phyloP scores from a whole-genome alignment of 2,113 vertebrate species.

The Brevimyrus niger region DNA sequence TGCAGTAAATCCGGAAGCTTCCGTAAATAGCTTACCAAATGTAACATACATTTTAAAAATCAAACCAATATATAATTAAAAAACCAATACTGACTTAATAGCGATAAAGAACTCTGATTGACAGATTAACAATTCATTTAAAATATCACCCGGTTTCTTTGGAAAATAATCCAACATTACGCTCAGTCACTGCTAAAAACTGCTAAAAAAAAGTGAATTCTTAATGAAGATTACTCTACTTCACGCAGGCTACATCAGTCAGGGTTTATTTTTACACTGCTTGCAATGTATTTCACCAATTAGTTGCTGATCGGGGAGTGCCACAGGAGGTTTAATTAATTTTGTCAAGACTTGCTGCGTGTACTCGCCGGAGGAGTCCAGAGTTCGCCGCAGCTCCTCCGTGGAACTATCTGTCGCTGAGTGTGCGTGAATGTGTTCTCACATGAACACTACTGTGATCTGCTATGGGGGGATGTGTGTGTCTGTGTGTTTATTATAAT shows the following conservation, averaged over 20 bases:
- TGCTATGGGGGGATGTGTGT: neutral
- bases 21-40: neutral
- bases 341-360: neutral
- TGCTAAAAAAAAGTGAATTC: neutral
- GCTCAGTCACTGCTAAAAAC: neutral
- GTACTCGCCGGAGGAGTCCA: neutral
- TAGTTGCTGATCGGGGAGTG: conserved; percentile 7
- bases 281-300: neutral
- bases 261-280: neutral
- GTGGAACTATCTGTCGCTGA: neutral
- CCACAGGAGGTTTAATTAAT: neutral
- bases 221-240: conserved; percentile 2
- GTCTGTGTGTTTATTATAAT: neutral
- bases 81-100: neutral
- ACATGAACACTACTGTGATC: neutral
- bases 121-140: neutral
- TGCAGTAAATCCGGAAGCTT: neutral
- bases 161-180: neutral
- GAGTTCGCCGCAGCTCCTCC: neutral
- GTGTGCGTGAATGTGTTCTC: neutral
- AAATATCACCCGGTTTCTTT: neutral
- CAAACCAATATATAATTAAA: neutral
- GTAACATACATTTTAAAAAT: neutral
- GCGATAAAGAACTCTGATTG: neutral
- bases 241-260: neutral